Evolutionary conservation across 2,113 vertebrate species (phyloP).

Genomic region (Pipa parva): DNA sequence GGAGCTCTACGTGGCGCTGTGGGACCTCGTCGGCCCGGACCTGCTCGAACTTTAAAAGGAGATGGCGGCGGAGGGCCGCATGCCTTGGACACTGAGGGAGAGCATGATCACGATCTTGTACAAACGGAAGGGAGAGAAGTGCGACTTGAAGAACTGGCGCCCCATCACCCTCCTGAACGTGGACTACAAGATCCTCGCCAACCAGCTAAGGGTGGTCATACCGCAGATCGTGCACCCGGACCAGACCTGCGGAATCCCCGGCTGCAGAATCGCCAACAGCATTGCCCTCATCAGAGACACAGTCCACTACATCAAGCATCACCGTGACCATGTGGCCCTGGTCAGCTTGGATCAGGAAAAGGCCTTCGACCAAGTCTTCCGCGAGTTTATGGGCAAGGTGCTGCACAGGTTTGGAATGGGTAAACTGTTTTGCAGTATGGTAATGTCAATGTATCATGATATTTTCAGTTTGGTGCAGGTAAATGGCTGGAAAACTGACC

Average conservation of each 20-base stretch:
- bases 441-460: too few relatives aligned
- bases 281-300: background rate
- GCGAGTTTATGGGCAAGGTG: background rate
- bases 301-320: background rate
- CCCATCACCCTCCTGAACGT: too few relatives aligned
- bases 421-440: background rate
- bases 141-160: too few relatives aligned
- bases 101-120: too few relatives aligned
- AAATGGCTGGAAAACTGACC: constrained; percentile 1
- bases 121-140: too few relatives aligned
- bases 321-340: too few relatives aligned
- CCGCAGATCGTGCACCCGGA: background rate
- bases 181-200: too few relatives aligned
- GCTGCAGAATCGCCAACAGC: background rate
- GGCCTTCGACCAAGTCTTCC: background rate
- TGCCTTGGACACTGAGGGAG: background rate
- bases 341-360: constrained; percentile 2
- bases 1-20: background rate
- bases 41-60: background rate
- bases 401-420: background rate
- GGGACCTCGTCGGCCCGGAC: background rate
- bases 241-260: background rate
- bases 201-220: background rate
- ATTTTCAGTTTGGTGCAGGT: background rate
- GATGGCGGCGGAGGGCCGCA: background rate